Evolutionary conservation across 2,113 vertebrate genomes (phyloP), one percentile per base, ranked within the genome.

Genomic region (Brachionichthys hirsutus): DNA sequence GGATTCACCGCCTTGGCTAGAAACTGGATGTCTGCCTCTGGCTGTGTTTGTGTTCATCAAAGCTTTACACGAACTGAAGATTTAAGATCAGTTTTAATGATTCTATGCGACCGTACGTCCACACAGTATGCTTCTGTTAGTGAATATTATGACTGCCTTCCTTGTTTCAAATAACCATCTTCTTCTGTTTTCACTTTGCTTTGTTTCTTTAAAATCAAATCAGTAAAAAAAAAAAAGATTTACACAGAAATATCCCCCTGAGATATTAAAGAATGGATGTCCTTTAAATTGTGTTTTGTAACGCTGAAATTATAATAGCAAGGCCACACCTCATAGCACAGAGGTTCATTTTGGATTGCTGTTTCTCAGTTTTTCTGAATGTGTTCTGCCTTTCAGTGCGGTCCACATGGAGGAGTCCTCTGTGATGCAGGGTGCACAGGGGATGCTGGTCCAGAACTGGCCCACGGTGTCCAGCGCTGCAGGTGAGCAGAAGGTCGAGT

Each of bases 391-490:
- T 71, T 81, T 52, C 89, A 98, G 97, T 83, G 94, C 97, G 56
- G 95, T 98, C 77, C 95, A 96, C 78, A 85, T 98, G 93, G 96
- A 98, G 80, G 95, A 98, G 82, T 90, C 95, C 60, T 96, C 91
- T 54, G 87, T 97, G 83, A 91, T 98, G 83, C 94, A 95, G 55
- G 95, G 93, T 82, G 94, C 93, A 67, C 90, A 94, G 66, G 95
- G 94, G 73, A 94, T 94, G 85, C 91, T 95, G 59, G 96, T 98
- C 40, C 97, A 98, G 82, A 96, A 98, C 89, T 98, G 97, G 97
- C 97, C 97, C 46, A 98, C 97, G 7, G 95, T 98, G 40, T 98
- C 96, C 87, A 98, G 96, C 63, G 94, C 96, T 60, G 95, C 95
- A 88, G 91, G 94, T 94, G 92, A 95, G 95, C 87, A 82, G 72